phyloP scores from a whole-genome alignment of 2,113 vertebrate genomes.

The Erinaceus europaeus region DNA sequence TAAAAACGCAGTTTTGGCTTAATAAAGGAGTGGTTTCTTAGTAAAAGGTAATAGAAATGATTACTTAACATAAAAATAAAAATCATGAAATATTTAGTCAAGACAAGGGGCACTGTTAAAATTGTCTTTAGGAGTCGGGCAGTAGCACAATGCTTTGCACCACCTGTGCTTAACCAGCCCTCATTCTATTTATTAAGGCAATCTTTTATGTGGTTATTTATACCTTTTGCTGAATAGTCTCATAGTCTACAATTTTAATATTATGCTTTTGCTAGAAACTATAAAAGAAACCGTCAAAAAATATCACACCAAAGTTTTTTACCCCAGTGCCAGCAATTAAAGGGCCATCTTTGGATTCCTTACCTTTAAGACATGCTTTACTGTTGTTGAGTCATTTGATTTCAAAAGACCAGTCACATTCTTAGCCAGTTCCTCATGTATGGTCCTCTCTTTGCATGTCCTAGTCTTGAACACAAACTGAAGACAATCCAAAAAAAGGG shows the following conservation, averaged over 20 bases:
- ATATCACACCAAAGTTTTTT: too few species aligned
- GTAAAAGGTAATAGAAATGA: background rate
- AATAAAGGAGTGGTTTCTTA: background rate
- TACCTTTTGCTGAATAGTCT: too few species aligned
- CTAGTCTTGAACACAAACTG: slow-evolving; percentile 96
- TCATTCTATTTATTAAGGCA: background rate
- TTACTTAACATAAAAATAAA: background rate
- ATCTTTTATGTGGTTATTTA: too few species aligned
- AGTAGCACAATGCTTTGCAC: background rate
- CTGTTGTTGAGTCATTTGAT: slow-evolving; percentile 90
- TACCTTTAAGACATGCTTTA: slow-evolving; percentile 94
- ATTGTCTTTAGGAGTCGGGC: background rate
- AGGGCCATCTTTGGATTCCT: background rate
- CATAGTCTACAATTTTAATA: background rate
- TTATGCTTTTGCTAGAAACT: background rate
- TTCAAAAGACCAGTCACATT: slow-evolving; percentile 93
- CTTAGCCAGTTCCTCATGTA: slow-evolving; percentile 94
- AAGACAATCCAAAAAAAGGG: slow-evolving; percentile 49
- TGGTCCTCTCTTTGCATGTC: slow-evolving; percentile 88
- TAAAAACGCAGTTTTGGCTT: background rate
- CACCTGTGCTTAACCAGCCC: background rate
- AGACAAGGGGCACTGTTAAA: background rate
- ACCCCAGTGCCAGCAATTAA: background rate
- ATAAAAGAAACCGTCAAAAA: too few species aligned
- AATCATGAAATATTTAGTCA: background rate